phyloP scores from a whole-genome alignment of 2,888 invertebrate genomes.

The Hypercompe scribonia region DNA sequence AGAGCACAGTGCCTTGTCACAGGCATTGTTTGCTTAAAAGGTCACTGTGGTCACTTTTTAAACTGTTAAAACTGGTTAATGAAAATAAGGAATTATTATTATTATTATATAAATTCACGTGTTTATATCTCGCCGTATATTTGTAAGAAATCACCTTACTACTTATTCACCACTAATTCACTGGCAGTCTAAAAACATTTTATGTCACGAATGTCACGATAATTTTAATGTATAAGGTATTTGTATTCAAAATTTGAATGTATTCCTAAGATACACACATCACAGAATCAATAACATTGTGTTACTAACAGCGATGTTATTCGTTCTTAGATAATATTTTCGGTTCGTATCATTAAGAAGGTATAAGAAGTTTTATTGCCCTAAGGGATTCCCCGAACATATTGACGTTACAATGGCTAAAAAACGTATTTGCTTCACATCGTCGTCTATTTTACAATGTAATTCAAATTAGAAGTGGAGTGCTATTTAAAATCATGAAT shows the following conservation, averaged over 20 bases:
- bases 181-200: not conserved
- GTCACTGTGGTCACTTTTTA: too few species aligned
- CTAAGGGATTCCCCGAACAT: not conserved
- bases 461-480: not conserved
- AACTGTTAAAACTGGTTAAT: too few species aligned
- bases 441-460: not conserved
- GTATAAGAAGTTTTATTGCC: not conserved
- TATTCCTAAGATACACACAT: not conserved
- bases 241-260: not conserved
- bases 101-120: too few species aligned
- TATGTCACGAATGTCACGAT: not conserved
- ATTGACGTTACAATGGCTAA: not conserved
- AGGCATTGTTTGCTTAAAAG: too few species aligned
- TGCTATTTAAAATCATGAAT: conserved; percentile 6
- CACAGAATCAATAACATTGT: not conserved
- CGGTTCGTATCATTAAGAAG: not conserved
- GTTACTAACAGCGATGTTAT: not conserved
- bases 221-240: not conserved
- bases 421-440: not conserved
- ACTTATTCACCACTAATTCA: not conserved
- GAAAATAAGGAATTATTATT: too few species aligned
- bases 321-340: not conserved
- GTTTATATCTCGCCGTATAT: too few species aligned
- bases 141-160: not conserved
- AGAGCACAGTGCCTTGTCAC: too few species aligned